These are phyloP conservation scores for Climacteris rufus DNA, from an alignment of 2,113 vertebrate species.

Conservation along the genomic window DNA sequence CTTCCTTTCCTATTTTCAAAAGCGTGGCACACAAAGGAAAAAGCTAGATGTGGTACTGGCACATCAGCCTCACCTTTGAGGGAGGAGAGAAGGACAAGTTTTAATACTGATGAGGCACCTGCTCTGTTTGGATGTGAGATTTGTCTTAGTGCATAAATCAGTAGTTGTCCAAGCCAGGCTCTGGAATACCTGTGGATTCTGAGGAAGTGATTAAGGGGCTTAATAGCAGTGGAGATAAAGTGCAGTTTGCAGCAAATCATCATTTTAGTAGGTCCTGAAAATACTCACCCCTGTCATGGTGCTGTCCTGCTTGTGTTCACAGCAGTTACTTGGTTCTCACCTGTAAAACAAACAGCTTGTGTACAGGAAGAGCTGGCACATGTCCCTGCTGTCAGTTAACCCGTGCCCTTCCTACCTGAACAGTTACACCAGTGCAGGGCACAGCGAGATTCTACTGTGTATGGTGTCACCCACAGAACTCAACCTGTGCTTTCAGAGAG, in stretches of 20 bases:
- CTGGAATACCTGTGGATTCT: neutral
- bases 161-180: neutral
- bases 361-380: neutral
- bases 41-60: neutral
- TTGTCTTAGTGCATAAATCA: neutral
- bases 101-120: neutral
- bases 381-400: neutral
- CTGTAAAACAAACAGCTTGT: neutral
- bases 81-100: neutral
- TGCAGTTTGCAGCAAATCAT: neutral
- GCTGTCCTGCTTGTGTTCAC: neutral
- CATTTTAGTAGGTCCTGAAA: neutral
- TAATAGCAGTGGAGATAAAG: neutral
- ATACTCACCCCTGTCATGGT: neutral
- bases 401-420: neutral
- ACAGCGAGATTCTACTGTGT: fast-evolving
- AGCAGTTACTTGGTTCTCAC: neutral
- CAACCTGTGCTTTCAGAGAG: neutral
- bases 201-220: neutral
- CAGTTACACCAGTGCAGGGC: neutral
- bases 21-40: neutral
- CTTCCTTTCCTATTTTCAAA: neutral
- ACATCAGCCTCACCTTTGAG: neutral
- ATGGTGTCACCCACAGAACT: neutral
- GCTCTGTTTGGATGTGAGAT: neutral